These are phyloP conservation scores for Hemiprocne comata DNA, from an alignment of 2,113 vertebrate species.

Conservation along the genomic window DNA sequence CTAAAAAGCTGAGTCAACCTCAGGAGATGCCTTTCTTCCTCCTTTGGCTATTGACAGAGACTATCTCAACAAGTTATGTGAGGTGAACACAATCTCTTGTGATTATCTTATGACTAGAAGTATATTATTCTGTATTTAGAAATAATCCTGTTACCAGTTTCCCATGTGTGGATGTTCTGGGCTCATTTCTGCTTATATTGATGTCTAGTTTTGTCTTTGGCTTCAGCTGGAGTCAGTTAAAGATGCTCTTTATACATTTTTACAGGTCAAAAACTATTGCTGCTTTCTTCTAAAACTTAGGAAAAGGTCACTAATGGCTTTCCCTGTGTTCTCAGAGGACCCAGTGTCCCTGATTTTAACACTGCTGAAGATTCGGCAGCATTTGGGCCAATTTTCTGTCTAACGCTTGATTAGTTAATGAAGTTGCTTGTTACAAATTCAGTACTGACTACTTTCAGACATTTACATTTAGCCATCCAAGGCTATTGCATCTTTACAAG, in stretches of 20 bases:
- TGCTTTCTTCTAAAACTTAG: background rate
- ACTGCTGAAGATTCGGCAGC: background rate
- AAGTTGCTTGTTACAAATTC: slow-evolving; percentile 7
- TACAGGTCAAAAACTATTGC: background rate
- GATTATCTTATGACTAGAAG: background rate
- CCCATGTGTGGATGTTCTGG: background rate
- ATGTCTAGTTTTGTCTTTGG: background rate
- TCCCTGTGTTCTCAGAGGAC: background rate
- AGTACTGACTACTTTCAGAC: background rate
- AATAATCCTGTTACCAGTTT: background rate
- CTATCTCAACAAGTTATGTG: background rate
- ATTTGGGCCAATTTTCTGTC: background rate
- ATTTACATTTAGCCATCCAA: background rate
- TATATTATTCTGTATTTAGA: background rate
- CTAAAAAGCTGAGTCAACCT: background rate
- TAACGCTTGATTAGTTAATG: background rate
- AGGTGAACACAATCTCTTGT: background rate
- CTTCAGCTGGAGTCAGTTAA: background rate
- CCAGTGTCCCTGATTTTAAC: background rate
- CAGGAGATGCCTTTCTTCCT: background rate
- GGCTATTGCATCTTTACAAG: background rate
- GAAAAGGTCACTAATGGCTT: background rate
- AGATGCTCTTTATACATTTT: background rate
- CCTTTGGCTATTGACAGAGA: background rate
- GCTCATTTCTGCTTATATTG: background rate